phyloP scores from a whole-genome alignment of 2,888 invertebrate species.

The Leptogaster cylindrica region DNA sequence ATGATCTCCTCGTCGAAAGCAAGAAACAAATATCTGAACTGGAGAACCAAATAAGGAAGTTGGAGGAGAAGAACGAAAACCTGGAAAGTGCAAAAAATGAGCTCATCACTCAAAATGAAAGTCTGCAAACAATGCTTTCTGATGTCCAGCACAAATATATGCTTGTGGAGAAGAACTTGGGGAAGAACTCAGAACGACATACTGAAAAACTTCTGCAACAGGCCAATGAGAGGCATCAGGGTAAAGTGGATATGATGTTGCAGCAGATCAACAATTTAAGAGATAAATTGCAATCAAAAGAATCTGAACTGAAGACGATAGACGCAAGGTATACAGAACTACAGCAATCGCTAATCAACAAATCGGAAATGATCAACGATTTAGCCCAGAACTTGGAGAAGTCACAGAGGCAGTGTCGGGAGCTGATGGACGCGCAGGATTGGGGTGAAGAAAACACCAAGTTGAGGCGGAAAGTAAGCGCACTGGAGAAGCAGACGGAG shows the following conservation, averaged over 20 bases:
- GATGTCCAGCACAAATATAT: conserved; percentile 62
- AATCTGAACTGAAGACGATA: conserved; percentile 65
- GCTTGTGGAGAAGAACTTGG: conserved; percentile 57
- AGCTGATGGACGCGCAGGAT: conserved; percentile 55
- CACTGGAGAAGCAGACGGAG: conserved; percentile 55
- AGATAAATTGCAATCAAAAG: conserved; percentile 61
- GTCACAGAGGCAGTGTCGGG: conserved; percentile 65
- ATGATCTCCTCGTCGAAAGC: conserved; percentile 67
- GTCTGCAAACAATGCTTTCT: conserved; percentile 64
- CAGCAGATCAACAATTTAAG: conserved; percentile 62
- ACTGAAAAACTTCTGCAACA: conserved; percentile 60
- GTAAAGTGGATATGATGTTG: conserved; percentile 63
- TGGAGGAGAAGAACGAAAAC: conserved; percentile 61
- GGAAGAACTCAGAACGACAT: conserved; percentile 55
- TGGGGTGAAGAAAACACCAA: conserved; percentile 55
- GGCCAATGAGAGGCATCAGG: conserved; percentile 62
- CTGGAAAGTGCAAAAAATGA: conserved; percentile 62
- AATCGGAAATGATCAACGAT: conserved; percentile 69
- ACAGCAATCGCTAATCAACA: conserved; percentile 68
- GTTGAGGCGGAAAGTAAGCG: conserved; percentile 53
- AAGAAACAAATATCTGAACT: conserved; percentile 59
- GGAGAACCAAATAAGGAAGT: conserved; percentile 55
- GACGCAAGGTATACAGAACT: conserved; percentile 66
- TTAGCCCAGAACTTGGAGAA: conserved; percentile 68
- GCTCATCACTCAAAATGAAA: conserved; percentile 65